Conservation (phyloP, 2,888 invertebrate genomes). For the Toxonevra muliebris region DNA sequence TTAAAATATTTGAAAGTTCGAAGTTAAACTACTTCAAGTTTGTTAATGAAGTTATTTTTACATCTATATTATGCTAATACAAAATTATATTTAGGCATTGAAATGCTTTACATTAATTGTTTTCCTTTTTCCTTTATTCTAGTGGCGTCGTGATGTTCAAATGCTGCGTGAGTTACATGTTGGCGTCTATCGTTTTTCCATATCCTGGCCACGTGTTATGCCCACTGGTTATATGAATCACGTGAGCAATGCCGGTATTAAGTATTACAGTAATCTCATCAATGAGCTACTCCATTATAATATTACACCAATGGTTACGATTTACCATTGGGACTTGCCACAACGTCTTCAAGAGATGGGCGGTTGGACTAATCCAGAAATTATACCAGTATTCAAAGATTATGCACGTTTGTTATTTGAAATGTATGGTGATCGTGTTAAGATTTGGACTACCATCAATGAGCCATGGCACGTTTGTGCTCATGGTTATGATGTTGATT, state of each 20-base stretch:
- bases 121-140: constrained; percentile 26
- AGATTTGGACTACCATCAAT: constrained; percentile 81
- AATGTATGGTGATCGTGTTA: constrained; percentile 72
- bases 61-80: too few relatives aligned
- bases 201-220: constrained; percentile 80
- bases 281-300: constrained; percentile 73
- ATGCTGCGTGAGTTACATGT: constrained; percentile 73
- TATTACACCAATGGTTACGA: constrained; percentile 76
- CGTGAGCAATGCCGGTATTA: constrained; percentile 75
- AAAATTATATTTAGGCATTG: too few relatives aligned
- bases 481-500: constrained; percentile 67
- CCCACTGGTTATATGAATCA: constrained; percentile 74
- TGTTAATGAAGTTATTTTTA: too few relatives aligned
- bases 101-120: too few relatives aligned
- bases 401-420: constrained; percentile 72
- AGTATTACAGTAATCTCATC: constrained; percentile 81
- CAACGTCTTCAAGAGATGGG: constrained; percentile 73
- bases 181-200: constrained; percentile 76
- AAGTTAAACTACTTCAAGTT: too few relatives aligned
- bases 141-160: constrained; percentile 71
- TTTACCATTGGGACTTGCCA: constrained; percentile 79
- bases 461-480: constrained; percentile 71
- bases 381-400: constrained; percentile 72
- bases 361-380: constrained; percentile 75
- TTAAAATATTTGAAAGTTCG: too few relatives aligned